Evolutionary conservation across 2,113 vertebrate genomes (phyloP).

Genomic region (Sprattus sprattus): DNA sequence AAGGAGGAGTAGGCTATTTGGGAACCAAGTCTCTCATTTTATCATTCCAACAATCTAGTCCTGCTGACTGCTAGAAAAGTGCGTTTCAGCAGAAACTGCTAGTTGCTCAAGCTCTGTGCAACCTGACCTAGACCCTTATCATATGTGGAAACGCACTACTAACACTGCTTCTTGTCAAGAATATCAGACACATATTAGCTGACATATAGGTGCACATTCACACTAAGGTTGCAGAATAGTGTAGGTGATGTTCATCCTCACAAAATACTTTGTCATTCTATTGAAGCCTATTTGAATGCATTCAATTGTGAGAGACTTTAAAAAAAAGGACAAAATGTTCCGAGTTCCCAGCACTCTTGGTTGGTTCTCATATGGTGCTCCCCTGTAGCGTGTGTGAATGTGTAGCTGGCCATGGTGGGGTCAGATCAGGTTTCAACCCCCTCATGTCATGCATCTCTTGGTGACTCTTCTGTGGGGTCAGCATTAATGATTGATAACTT

Average conservation of each 20-base stretch:
- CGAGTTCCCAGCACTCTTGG: background rate
- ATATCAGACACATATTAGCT: background rate
- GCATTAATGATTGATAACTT: constrained; percentile 14
- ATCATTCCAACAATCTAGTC: background rate
- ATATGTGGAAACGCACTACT: background rate
- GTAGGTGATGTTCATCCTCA: too few relatives aligned
- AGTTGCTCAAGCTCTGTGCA: background rate
- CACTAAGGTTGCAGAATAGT: background rate
- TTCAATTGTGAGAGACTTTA: background rate
- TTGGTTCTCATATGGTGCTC: background rate
- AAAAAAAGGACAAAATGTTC: background rate
- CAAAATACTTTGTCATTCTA: too few relatives aligned
- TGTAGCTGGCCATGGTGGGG: background rate
- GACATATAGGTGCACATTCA: too few relatives aligned
- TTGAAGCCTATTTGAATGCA: background rate
- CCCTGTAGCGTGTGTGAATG: background rate
- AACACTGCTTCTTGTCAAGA: background rate
- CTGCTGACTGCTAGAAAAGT: background rate
- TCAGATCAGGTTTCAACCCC: constrained; percentile 11
- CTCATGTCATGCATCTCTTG: background rate
- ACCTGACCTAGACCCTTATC: background rate
- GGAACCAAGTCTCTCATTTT: background rate
- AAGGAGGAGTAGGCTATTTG: too few relatives aligned
- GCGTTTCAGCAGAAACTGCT: background rate
- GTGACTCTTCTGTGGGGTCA: background rate